These are phyloP conservation scores for Coleophora flavipennella DNA, from an alignment of 2,888 invertebrate species.

Conservation along the genomic window DNA sequence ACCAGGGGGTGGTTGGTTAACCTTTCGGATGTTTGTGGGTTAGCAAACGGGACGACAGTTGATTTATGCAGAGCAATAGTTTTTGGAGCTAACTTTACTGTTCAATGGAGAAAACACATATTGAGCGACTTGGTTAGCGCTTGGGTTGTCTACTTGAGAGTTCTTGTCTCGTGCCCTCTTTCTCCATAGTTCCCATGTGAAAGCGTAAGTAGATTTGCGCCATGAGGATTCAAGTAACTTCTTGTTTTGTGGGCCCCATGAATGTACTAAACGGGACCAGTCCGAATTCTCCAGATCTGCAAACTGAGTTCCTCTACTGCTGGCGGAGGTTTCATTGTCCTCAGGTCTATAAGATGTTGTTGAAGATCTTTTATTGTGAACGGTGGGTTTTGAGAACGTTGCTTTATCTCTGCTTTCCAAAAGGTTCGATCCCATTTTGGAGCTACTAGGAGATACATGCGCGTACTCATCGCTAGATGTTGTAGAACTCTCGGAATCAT, in stretches of 20 bases:
- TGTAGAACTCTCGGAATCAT: constrained; percentile 1
- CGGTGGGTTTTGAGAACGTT: neutral
- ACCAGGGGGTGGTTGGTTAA: too few species aligned
- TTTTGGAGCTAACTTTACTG: constrained; percentile 11
- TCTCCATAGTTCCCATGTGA: constrained; percentile 5
- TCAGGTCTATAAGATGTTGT: neutral
- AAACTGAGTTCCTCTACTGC: constrained; percentile 1
- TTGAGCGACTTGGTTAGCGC: constrained; percentile 5
- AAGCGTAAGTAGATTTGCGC: constrained; percentile 8
- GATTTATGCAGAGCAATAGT: constrained; percentile 15
- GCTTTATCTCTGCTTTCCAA: neutral
- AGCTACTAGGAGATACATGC: neutral
- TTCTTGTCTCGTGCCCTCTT: constrained; percentile 1
- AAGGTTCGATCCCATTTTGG: neutral
- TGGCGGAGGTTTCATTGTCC: neutral
- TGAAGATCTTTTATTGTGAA: neutral
- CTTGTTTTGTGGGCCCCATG: constrained; percentile 1
- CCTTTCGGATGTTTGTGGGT: too few species aligned
- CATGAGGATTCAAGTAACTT: constrained; percentile 4
- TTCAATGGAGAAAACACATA: constrained; percentile 6
- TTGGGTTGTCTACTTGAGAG: neutral
- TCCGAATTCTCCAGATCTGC: neutral
- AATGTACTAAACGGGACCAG: neutral
- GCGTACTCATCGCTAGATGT: neutral
- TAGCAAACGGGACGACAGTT: too few species aligned